Percentiles rank a stretch among this genome's conserved stretches.
Evolutionary conservation across 2,113 vertebrate genomes (phyloP).

Genomic region (human): DNA sequence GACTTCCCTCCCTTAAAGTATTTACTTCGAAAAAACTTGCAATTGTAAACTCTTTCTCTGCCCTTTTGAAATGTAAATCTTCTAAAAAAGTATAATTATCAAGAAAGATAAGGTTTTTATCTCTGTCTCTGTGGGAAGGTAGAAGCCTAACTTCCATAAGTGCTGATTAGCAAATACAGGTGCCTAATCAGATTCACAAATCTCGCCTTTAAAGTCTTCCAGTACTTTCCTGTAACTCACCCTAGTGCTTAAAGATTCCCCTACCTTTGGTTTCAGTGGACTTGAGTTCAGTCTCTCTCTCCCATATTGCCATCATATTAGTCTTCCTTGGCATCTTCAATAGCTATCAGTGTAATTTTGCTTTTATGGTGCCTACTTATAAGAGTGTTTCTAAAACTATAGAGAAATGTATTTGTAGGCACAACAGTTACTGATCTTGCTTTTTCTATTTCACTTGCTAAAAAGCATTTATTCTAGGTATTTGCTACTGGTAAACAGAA

Average conservation of each 20-base stretch:
- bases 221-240: not conserved
- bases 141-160: not conserved
- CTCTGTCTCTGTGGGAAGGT: not conserved
- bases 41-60: not conserved
- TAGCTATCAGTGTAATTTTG: not conserved
- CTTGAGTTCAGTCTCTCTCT: not conserved
- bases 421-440: not conserved
- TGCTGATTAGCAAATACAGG: not conserved
- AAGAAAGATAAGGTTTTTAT: not conserved
- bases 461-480: conserved; percentile 34
- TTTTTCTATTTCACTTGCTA: conserved; percentile 1
- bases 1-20: not conserved
- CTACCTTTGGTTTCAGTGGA: not conserved
- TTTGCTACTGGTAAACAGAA: conserved; percentile 3
- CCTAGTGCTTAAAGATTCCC: not conserved
- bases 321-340: not conserved
- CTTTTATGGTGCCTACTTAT: not conserved
- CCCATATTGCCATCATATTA: not conserved
- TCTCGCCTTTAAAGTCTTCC: not conserved
- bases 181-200: not conserved
- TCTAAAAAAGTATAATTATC: not conserved
- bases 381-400: not conserved
- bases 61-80: not conserved
- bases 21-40: not conserved
- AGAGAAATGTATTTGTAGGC: not conserved